Conservation (phyloP, 30 jellyfish, hydroid and myxozoan genomes). For the Cassiopea xamachana region DNA sequence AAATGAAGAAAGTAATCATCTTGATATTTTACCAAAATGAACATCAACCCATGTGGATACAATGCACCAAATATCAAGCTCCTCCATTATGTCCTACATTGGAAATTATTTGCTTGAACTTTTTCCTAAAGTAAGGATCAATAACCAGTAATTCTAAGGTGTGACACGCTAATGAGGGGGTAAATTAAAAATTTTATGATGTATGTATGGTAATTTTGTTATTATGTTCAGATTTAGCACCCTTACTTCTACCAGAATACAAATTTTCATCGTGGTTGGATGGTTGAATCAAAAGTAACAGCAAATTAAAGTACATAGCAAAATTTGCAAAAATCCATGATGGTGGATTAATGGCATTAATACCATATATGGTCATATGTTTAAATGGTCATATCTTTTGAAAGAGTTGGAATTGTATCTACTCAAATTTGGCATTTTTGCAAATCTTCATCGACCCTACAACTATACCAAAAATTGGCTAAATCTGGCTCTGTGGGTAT, state of each 20-base stretch:
- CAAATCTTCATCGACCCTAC: conserved; percentile 1
- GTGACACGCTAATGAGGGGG: not conserved
- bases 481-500: conserved; percentile 14
- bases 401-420: not conserved
- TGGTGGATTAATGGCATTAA: not conserved
- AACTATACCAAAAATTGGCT: not conserved
- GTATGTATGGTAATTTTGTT: not conserved
- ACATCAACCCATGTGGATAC: conserved; percentile 9
- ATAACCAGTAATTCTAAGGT: not conserved
- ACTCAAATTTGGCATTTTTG: conserved; percentile 1
- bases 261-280: not conserved
- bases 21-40: not conserved
- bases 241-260: conserved; percentile 5
- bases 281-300: not conserved
- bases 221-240: conserved; percentile 5
- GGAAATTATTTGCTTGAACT: not conserved
- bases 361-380: conserved; percentile 13
- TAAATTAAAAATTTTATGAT: not conserved
- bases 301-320: not conserved
- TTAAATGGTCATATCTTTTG: conserved; percentile 5
- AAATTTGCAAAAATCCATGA: not conserved
- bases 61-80: not conserved
- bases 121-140: not conserved
- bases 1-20: not conserved
- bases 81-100: not conserved